Evolutionary conservation across 2,113 vertebrate species (phyloP), one percentile per base, ranked within the genome.

Genomic region (Gracilinanus agilis): DNA sequence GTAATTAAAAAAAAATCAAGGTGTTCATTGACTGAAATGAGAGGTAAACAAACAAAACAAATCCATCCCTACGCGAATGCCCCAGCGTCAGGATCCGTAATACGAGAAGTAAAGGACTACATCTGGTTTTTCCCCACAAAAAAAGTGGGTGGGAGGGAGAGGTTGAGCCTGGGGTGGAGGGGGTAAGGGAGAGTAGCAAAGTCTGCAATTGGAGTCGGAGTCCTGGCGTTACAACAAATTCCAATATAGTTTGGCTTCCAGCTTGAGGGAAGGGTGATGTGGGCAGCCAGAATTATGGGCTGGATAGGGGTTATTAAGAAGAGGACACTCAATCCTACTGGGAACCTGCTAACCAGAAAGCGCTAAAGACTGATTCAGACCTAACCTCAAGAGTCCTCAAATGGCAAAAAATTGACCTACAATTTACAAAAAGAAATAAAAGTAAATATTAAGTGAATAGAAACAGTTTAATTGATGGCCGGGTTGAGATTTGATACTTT

Each of bases 81-180:
- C 67, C 67, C 67, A 7, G 67, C n/a, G 1, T 40, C 7, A 40
- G 67, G 67, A n/a, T 83, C 67, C 9, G 67, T 40, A 83, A 34
- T 83, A n/a, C 19, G 19, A 83, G 40, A 83, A 83, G 67, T 83
- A 40, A 83, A 83, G 40, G 67, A 40, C 19, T n/a, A 19, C n/a
- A 40, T 40, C 67, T 40, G 67, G 7, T 40, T 83, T 61, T 83
- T 83, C n/a, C 67, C 34, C 67, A 75, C 61, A 58, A 9, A 9
- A 25, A 25, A 25, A 5, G 25, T 2, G 7, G 8, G 16, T 21
- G 34, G 34, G 19, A 8, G 25, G 13, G 9, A 56, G 13, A 2
- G 54, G 55, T 1, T 1, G 9, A 9, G 6, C 24, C 7, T 1
- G 5, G 5, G 24, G 24, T 24, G 9, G 25, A 12, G 56, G 1